These are phyloP conservation scores for Drosophila mojavensis DNA, from an alignment of 1,140 invertebrate species.

Conservation along the genomic window DNA sequence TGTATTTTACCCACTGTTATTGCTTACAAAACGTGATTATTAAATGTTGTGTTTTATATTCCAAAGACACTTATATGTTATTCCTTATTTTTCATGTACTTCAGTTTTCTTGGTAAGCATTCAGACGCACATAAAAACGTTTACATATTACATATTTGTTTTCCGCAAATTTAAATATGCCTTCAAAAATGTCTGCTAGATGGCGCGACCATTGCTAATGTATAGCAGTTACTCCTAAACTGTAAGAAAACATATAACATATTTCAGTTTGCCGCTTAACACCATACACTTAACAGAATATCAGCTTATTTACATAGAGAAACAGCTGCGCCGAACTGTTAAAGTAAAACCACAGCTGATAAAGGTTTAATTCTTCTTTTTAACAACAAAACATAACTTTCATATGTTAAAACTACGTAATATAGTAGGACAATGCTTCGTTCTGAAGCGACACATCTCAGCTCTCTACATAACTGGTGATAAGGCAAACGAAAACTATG, in stretches of 20 bases:
- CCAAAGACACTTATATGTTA: background rate
- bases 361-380: background rate
- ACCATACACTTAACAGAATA: too few species aligned
- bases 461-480: conserved; percentile 87
- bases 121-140: too few species aligned
- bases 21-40: conserved; percentile 30
- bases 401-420: conserved; percentile 48
- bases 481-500: conserved; percentile 85
- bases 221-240: too few species aligned
- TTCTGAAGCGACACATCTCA: conserved; percentile 81
- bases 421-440: conserved; percentile 9
- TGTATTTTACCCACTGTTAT: conserved; percentile 36
- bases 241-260: too few species aligned
- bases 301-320: too few species aligned
- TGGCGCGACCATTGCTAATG: background rate
- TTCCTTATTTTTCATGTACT: background rate
- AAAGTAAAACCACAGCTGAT: conserved; percentile 9
- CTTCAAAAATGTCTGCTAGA: background rate
- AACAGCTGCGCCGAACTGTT: conserved; percentile 13
- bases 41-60: conserved; percentile 36
- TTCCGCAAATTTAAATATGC: background rate
- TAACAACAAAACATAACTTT: conserved; percentile 14
- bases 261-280: too few species aligned
- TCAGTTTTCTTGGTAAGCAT: background rate
- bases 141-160: too few species aligned